Base-by-base conservation (phyloP, 2,113 vertebrate genomes). In the Zosterops hypoxanthus region DNA sequence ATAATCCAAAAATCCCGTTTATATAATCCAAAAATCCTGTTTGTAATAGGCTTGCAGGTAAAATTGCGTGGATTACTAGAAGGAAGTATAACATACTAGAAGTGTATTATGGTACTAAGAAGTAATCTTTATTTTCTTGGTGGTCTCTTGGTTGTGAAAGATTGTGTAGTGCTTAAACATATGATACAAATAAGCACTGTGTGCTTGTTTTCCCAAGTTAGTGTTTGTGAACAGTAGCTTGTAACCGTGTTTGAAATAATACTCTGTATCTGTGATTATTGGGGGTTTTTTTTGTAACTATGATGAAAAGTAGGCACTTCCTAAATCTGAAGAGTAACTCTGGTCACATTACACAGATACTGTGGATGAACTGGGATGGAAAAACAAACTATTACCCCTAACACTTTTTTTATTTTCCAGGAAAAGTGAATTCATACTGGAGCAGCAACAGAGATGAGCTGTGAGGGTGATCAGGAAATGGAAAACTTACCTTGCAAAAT, bases 401-500 rank as follows among this genome's bases (percentile, higher is more conserved):
- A 82, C 24, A 18, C 9, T 29, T 61, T 3, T 49, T 64, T 63
- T 60, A 39, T 80, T 33, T 29, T 17, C 28, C 8, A 21, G 49
- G 14, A 89, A 68, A 89, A 85, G 85, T 49, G 6, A 85, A 85
- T 92, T 90, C 6, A 7, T 89, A 52, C 36, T 82, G 57, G 33
- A 91, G 56, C 36, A 85, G 53, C 25, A 95, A 56, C 34, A 85
- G 69, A 91, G n/a, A 36, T 90, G 59, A 69, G 26, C 63, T 83
- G 50, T 1, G 8, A 69, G 83, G 46, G 59, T 94, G 82, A 79
- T 94, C 57, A 87, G 79, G 92, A 96, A 90, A 87, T 82, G 53
- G 82, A 91, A 82, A 92, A 12, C 57, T 91, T 91, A n/a, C 88
- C 73, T 91, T 79, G 46, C 42, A 76, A 90, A 85, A 85, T 94